Base-by-base conservation (phyloP, 2,797 vertebrate genomes). In the Arctocebus calabarensis region DNA sequence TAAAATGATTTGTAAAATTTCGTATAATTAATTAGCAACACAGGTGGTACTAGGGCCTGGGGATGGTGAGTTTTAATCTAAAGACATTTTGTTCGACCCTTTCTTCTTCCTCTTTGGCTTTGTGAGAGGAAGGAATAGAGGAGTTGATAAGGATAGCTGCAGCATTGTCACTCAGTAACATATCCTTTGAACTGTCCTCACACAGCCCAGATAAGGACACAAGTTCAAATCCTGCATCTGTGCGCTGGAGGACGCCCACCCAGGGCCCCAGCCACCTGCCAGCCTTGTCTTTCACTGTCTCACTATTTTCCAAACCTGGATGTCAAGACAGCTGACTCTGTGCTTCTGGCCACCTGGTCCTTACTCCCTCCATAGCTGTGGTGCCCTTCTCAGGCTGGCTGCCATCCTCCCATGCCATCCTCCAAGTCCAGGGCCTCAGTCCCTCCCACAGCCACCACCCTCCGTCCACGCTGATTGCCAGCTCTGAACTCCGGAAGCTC, bases 381-480 rank as follows among this genome's bases (percentile, higher is more conserved):
- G 32, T 29, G 9, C 32, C 11, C 32, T 45, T 14, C 68, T 74
- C 27, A 12, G n/a, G 7, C 20, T 19, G 11, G 43, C 14, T 13
- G 25, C 61, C 37, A 78, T 5, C 62, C 2, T 32, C 32, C 62
- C 62, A n/a, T n/a, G 16, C 64, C 16, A 8, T 66, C 32, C 64
- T n/a, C 64, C 64, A 66, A n/a, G 64, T 32, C 32, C 17, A 19
- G 64, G 64, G 17, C 7, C 3, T 27, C 2, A 1, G 13, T 64
- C 29, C 52, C 14, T 16, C 17, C 1, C 17, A 16, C 87, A 52
- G 27, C 37, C 29, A 32, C 27, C 0, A 0, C 2, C 43, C 17
- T 12, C 3, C 22, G 4, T 45, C 17, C 3, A 17, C 2, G 0
- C n/a, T 27, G 71, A 22, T 4, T 11, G 16, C 68, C 13, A 10